These are phyloP conservation scores for Desoria tigrina DNA, from an alignment of 2,888 invertebrate species.

Conservation along the genomic window DNA sequence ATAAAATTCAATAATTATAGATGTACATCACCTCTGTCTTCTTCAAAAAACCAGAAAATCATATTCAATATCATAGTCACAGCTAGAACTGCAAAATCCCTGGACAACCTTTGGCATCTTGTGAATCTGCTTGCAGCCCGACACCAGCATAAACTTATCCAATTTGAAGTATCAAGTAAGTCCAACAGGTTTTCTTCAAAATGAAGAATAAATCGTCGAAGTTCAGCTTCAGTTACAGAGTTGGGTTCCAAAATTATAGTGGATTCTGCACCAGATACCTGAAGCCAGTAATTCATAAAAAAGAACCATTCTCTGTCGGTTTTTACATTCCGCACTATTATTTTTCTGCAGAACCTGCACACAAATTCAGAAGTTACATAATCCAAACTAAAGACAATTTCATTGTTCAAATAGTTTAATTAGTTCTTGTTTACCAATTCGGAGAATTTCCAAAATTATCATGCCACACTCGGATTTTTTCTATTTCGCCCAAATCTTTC, in stretches of 20 bases:
- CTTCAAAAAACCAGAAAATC: slow-evolving; percentile 46
- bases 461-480: slow-evolving; percentile 47
- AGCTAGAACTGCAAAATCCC: slow-evolving; percentile 55
- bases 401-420: not conserved
- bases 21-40: slow-evolving; percentile 6
- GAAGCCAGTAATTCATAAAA: slow-evolving; percentile 41
- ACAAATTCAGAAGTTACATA: not conserved
- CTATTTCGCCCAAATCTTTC: slow-evolving; percentile 40
- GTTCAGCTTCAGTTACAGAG: slow-evolving; percentile 13
- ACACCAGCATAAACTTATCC: slow-evolving; percentile 56
- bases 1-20: slow-evolving; percentile 13
- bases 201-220: slow-evolving; percentile 18
- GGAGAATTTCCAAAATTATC: slow-evolving; percentile 42
- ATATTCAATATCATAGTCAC: slow-evolving; percentile 56
- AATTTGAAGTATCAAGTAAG: slow-evolving; percentile 54
- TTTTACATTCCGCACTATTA: slow-evolving; percentile 32
- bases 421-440: slow-evolving; percentile 26
- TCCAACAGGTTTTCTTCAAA: slow-evolving; percentile 49
- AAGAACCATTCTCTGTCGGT: slow-evolving; percentile 29
- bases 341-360: slow-evolving; percentile 31
- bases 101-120: slow-evolving; percentile 55
- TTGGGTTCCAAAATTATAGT: slow-evolving; percentile 29
- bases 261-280: slow-evolving; percentile 27
- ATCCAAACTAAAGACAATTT: not conserved
- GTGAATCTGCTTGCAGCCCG: slow-evolving; percentile 55